These are phyloP conservation scores for Drosophila miranda DNA, from an alignment of 1,140 invertebrate genomes.

Conservation along the genomic window DNA sequence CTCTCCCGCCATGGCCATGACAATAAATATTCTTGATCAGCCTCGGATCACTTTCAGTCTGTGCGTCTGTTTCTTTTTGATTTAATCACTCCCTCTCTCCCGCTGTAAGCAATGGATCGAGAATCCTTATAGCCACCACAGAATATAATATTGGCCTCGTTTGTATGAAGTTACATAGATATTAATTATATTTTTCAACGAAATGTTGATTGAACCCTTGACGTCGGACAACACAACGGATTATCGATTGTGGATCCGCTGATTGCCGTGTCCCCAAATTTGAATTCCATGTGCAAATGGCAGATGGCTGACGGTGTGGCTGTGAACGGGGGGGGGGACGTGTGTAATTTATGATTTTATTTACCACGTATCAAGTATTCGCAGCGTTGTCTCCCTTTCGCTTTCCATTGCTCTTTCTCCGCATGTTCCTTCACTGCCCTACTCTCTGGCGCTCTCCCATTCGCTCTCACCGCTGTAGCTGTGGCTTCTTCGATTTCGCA, in stretches of 20 bases:
- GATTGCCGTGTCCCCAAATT: slow-evolving; percentile 5
- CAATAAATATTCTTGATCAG: too few relatives aligned
- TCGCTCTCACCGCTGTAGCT: slow-evolving; percentile 15
- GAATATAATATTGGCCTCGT: not conserved
- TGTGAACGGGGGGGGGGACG: not conserved
- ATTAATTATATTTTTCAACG: too few relatives aligned
- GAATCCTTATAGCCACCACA: too few relatives aligned
- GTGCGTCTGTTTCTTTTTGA: too few relatives aligned
- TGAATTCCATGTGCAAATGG: slow-evolving; percentile 21
- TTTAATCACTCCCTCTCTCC: too few relatives aligned
- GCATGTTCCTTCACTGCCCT: not conserved
- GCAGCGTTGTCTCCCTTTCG: slow-evolving; percentile 18
- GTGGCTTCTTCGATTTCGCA: slow-evolving; percentile 53
- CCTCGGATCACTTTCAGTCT: too few relatives aligned
- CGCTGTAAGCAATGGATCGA: too few relatives aligned
- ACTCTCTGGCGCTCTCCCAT: not conserved
- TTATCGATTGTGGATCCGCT: slow-evolving; percentile 9
- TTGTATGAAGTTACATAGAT: not conserved
- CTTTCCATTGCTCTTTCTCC: not conserved
- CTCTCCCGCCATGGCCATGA: too few relatives aligned
- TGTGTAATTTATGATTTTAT: slow-evolving; percentile 48
- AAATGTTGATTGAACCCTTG: not conserved
- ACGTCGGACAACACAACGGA: not conserved
- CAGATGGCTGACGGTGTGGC: not conserved
- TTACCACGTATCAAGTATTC: slow-evolving; percentile 33